A percentile compares a stretch with the other conserved stretches of the same genome.
Conservation (phyloP, 2,113 vertebrate species). For the Emydocephalus ijimae region DNA sequence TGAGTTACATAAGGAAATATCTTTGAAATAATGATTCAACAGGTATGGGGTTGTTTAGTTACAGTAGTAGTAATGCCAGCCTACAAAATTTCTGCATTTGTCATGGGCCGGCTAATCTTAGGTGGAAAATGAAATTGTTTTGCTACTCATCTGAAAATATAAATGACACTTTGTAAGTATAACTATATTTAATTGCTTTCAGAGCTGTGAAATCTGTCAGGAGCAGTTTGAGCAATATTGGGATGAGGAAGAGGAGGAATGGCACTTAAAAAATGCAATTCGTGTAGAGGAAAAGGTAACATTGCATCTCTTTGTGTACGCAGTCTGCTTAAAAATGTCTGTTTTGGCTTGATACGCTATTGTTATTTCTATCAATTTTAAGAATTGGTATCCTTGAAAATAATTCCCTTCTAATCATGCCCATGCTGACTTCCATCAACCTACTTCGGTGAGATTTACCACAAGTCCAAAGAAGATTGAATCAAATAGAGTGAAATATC, state of each 20-base stretch:
- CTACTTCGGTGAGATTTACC: not conserved
- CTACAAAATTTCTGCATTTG: not conserved
- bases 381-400: not conserved
- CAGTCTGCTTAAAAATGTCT: not conserved
- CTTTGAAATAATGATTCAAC: not conserved
- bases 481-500: not conserved
- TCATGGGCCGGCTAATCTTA: no score
- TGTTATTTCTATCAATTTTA: not conserved
- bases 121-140: not conserved
- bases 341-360: not conserved
- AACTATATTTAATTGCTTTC: slow-evolving; percentile 40
- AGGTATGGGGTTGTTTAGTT: not conserved
- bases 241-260: slow-evolving; percentile 98
- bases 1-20: not conserved
- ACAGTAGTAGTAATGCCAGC: not conserved
- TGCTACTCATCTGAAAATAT: not conserved
- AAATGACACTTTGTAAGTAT: not conserved
- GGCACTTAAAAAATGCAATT: slow-evolving; percentile 96
- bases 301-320: not conserved
- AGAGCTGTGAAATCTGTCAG: slow-evolving; percentile 97
- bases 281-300: slow-evolving; percentile 92
- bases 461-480: not conserved
- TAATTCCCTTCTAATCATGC: not conserved
- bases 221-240: slow-evolving; percentile 98
- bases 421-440: not conserved